Evolutionary conservation across 2,797 vertebrate genomes (phyloP).

Genomic region (Staurois parvus): DNA sequence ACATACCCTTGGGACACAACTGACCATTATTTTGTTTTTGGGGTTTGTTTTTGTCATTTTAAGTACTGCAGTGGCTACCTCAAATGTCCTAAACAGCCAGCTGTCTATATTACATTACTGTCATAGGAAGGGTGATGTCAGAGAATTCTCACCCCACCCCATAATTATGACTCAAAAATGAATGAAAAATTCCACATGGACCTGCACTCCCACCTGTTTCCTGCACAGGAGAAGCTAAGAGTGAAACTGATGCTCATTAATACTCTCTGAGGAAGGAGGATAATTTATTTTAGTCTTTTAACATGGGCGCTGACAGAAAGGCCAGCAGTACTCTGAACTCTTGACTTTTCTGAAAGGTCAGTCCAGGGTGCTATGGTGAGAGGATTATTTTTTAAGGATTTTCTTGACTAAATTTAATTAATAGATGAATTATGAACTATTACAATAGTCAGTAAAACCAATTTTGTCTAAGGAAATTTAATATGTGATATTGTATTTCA

Average conservation of each 20-base stretch:
- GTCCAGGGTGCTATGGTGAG: not conserved
- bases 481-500: no score
- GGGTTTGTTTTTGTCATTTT: not conserved
- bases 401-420: no score
- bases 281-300: constrained; percentile 37
- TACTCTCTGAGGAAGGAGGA: constrained; percentile 12
- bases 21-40: not conserved
- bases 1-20: not conserved
- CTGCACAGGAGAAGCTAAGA: constrained; percentile 19
- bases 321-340: not conserved
- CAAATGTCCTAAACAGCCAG: constrained; percentile 31
- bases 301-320: constrained; percentile 9
- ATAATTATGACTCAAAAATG: constrained; percentile 45
- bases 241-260: constrained; percentile 36
- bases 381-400: no score
- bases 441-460: no score
- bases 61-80: constrained; percentile 16
- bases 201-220: constrained; percentile 32
- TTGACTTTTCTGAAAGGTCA: not conserved
- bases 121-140: constrained; percentile 35
- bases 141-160: constrained; percentile 43
- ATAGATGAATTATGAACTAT: no score
- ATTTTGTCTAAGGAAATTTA: no score
- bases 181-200: constrained; percentile 44
- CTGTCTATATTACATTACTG: constrained; percentile 46